Evolutionary conservation across 2,113 vertebrate genomes (phyloP).

Genomic region (Nothocercus julius): DNA sequence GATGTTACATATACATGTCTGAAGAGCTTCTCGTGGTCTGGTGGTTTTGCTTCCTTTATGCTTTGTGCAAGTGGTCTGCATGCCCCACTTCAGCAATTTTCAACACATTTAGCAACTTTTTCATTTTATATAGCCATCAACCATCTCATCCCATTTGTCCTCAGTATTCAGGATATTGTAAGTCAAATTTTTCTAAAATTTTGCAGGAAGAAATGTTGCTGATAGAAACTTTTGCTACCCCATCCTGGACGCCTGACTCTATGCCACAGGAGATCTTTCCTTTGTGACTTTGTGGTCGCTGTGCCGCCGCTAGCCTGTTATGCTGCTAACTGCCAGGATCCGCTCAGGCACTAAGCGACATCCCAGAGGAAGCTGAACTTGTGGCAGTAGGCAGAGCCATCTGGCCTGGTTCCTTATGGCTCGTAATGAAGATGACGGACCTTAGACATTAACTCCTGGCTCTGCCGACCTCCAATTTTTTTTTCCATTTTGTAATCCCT

Average conservation of each 20-base stretch:
- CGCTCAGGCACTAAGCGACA: neutral
- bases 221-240: neutral
- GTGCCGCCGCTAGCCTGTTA: neutral
- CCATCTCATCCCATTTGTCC: neutral
- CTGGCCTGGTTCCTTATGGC: neutral
- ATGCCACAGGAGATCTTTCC: neutral
- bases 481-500: neutral
- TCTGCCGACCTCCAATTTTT: neutral
- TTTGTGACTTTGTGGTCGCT: neutral
- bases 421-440: neutral
- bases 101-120: neutral
- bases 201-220: neutral
- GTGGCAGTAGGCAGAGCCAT: neutral
- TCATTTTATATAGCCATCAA: neutral
- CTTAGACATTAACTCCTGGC: neutral
- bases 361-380: neutral
- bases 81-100: neutral
- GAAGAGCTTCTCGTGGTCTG: neutral
- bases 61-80: neutral
- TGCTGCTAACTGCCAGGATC: neutral
- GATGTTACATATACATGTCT: neutral
- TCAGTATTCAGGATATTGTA: neutral
- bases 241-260: fast-evolving
- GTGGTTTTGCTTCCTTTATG: neutral
- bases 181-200: neutral